These are phyloP conservation scores for Aythya fuligula DNA, from an alignment of 2,797 vertebrate species.

Conservation along the genomic window DNA sequence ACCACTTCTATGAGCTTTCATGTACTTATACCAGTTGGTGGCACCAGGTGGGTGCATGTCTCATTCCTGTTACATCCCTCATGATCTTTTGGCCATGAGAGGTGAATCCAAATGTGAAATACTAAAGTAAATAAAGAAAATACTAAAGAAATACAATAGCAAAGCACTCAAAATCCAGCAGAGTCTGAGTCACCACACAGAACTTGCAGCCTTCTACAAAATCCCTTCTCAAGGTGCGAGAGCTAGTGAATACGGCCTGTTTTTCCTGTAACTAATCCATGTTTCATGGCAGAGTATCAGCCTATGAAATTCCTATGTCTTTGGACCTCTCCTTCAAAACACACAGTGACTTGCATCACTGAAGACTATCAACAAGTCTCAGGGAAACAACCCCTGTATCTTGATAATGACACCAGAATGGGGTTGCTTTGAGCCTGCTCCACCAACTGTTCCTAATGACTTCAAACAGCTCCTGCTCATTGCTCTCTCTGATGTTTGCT, in stretches of 20 bases:
- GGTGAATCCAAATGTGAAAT: not conserved
- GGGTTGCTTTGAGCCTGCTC: not conserved
- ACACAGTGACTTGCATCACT: not conserved
- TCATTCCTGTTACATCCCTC: not conserved
- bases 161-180: not conserved
- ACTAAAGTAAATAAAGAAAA: not conserved
- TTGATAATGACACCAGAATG: not conserved
- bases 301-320: not conserved
- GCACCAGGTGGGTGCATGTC: not conserved
- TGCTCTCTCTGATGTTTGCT: not conserved
- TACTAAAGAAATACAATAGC: not conserved
- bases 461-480: not conserved
- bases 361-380: not conserved
- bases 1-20: not conserved
- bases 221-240: not conserved
- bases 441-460: not conserved
- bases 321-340: not conserved
- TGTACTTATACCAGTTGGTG: not conserved
- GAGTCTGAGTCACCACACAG: not conserved
- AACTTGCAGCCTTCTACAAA: not conserved
- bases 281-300: not conserved
- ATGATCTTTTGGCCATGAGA: not conserved
- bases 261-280: not conserved
- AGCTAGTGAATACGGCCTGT: not conserved
- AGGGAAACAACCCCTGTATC: not conserved